These are phyloP conservation scores for Neomonachus schauinslandi DNA, from an alignment of 2,113 vertebrate species.

Conservation along the genomic window DNA sequence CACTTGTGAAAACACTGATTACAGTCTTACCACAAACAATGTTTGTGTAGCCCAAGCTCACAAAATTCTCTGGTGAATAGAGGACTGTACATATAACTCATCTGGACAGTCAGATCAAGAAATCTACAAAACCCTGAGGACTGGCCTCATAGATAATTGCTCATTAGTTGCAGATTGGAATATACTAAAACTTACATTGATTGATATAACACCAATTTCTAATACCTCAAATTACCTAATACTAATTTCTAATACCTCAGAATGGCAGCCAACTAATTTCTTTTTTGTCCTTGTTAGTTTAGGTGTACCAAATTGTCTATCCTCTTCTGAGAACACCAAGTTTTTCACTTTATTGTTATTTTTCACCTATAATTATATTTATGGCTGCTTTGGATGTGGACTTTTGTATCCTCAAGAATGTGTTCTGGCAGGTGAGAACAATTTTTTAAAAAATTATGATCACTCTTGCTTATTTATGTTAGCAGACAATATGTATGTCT, in stretches of 20 bases:
- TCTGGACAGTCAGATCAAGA: not conserved
- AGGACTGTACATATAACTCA: not conserved
- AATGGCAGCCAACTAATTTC: slow-evolving; percentile 29
- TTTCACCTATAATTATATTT: slow-evolving; percentile 82
- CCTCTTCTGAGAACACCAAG: slow-evolving; percentile 74
- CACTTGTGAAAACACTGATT: not conserved
- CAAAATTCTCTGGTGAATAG: not conserved
- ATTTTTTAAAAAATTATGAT: not conserved
- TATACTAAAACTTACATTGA: not conserved
- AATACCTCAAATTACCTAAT: not conserved
- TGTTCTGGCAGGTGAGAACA: slow-evolving; percentile 80
- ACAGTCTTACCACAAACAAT: not conserved
- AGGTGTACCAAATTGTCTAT: slow-evolving; percentile 65
- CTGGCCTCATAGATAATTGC: not conserved
- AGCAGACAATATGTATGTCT: not conserved
- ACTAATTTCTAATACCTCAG: not conserved
- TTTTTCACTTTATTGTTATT: slow-evolving; percentile 76
- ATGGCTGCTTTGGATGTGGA: slow-evolving; percentile 82
- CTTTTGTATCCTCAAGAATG: slow-evolving; percentile 77
- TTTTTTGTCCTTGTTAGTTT: slow-evolving; percentile 29
- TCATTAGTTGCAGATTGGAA: not conserved
- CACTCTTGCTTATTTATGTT: not conserved
- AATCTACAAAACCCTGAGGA: not conserved
- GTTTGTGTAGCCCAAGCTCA: not conserved
- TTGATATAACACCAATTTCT: not conserved